These are phyloP conservation scores for Chrysomela aeneicollis DNA, from an alignment of 2,888 invertebrate genomes.

Conservation along the genomic window DNA sequence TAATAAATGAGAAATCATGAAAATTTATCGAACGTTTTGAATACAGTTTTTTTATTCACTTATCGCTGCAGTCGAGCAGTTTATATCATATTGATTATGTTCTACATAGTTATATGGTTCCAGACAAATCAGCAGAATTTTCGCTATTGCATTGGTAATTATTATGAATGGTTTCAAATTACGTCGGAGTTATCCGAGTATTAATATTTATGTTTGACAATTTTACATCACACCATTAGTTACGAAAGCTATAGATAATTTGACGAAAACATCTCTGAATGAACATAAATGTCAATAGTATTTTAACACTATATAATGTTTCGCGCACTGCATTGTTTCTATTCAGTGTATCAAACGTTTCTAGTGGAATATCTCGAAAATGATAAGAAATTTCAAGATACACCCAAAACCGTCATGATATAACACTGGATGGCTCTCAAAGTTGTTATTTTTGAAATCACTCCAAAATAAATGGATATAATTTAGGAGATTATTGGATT, in stretches of 20 bases:
- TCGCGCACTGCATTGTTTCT: too few species aligned
- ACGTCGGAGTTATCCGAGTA: conserved; percentile 16
- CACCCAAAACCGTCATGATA: too few species aligned
- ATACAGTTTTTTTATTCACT: neutral
- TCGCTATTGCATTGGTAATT: conserved; percentile 20
- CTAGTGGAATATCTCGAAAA: too few species aligned
- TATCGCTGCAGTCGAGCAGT: neutral
- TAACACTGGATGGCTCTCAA: too few species aligned
- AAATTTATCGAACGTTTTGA: too few species aligned
- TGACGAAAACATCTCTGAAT: neutral
- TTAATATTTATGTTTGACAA: conserved; percentile 17
- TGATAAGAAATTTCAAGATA: too few species aligned
- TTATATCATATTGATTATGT: conserved; percentile 12
- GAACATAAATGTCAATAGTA: neutral
- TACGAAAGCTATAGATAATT: neutral
- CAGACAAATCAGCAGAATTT: conserved; percentile 17
- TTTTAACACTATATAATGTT: too few species aligned
- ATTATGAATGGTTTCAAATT: conserved; percentile 24
- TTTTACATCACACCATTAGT: conserved; percentile 1
- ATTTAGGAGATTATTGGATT: too few species aligned
- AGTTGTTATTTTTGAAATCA: too few species aligned
- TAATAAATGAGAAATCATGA: too few species aligned
- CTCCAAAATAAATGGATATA: too few species aligned
- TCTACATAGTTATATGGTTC: conserved; percentile 16
- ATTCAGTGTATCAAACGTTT: too few species aligned